Evolutionary conservation across 2,797 vertebrate species (phyloP), one percentile per base, ranked within the genome.

Genomic region (Galaxias olidus): DNA sequence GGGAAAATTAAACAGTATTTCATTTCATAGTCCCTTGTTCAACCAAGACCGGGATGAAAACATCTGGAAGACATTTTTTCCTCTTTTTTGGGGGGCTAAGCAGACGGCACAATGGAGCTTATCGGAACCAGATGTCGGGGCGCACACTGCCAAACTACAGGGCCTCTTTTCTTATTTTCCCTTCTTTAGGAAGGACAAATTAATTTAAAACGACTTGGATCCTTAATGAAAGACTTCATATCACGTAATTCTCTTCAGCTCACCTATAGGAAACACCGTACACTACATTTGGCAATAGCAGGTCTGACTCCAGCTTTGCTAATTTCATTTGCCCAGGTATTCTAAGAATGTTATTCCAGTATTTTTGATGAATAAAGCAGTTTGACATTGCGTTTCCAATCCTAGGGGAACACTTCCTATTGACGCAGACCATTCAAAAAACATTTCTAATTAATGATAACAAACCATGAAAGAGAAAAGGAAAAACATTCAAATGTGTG

Each of bases 1-100:
- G 73, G 63, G 82, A 84, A 87, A 87, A 87, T 76, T 79, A 84
- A 87, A 80, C 79, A 71, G 54, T 79, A 73, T 84, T 87, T 83
- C 79, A 83, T 86, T 86, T 79, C 77, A 79, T 61, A 71, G 72
- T 84, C 68, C 78, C 82, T 81, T 74, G 74, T 87, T 90, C 82
- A 85, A 86, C 82, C 77, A 77, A 66, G 73, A 90, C 84, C 79
- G 79, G 81, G 81, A 88, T 81, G 81, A 88, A 90, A 91, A 91
- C 92, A 93, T 93, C 92, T 93, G 92, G 92, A 93, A 93, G 76
- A 81, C 81, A 92, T 93, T 92, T 90, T 74, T 85, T 81, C 78
- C 79, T 67, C 78, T 78, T 89, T 90, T 84, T 88, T 86, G 80
- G 80, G 84, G 77, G 79, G 73, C 84, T 92, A 84, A 86, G 88